A percentile compares a stretch with the other conserved stretches of the same genome.
Conservation (phyloP, 2,113 vertebrate species). For the Columba livia region DNA sequence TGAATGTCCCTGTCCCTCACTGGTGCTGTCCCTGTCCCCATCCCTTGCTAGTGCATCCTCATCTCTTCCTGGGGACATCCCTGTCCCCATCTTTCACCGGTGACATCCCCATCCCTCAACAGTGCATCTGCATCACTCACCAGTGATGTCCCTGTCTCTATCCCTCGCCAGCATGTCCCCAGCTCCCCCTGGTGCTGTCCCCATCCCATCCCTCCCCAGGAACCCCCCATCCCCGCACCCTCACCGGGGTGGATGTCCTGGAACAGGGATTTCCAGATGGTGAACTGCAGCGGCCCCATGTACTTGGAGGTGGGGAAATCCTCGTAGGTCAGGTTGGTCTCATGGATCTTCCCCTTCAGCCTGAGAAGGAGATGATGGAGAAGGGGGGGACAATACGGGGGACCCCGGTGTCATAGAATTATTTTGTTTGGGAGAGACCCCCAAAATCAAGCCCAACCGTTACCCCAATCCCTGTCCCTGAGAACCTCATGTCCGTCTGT, state of each 20-base stretch:
- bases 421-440: too few species aligned
- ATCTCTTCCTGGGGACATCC: background rate
- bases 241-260: constrained; percentile 97
- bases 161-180: background rate
- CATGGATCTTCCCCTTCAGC: constrained; percentile 96
- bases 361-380: constrained; percentile 51
- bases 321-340: constrained; percentile 95
- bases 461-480: too few species aligned
- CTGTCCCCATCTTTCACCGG: background rate
- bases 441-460: too few species aligned
- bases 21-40: background rate
- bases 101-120: background rate
- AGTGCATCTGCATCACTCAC: too few species aligned
- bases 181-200: background rate
- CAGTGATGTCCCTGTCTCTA: background rate
- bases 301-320: constrained; percentile 98
- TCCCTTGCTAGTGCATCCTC: too few species aligned
- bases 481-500: too few species aligned
- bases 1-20: background rate
- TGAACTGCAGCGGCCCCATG: constrained; percentile 95
- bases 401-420: too few species aligned
- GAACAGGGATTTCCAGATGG: constrained; percentile 98
- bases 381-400: too few species aligned
- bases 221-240: fast-evolving
- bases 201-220: background rate